Evolutionary conservation across 2,888 invertebrate genomes (phyloP).

Genomic region (Hypselothyrea guttata): DNA sequence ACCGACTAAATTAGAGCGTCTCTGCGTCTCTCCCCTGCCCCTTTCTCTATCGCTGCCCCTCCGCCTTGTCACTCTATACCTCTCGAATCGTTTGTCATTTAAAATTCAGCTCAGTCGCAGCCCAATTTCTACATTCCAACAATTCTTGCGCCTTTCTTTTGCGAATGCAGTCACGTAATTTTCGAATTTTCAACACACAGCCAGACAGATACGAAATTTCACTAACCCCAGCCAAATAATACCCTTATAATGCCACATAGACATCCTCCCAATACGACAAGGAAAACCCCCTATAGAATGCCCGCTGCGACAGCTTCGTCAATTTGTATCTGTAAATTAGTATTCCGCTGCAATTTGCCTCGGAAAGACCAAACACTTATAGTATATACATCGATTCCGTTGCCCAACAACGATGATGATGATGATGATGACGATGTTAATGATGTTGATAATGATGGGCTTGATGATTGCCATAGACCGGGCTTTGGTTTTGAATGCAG

Average conservation of each 20-base stretch:
- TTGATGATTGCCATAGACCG: slow-evolving; percentile 22
- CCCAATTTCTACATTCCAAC: slow-evolving; percentile 73
- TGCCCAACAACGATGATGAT: slow-evolving; percentile 11
- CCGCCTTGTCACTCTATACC: background rate
- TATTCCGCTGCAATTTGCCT: slow-evolving; percentile 75
- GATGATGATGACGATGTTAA: slow-evolving; percentile 7
- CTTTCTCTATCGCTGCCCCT: background rate
- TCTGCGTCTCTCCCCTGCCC: background rate
- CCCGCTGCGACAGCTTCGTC: slow-evolving; percentile 54
- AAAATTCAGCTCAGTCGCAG: slow-evolving; percentile 73
- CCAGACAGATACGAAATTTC: slow-evolving; percentile 45
- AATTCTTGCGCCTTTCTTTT: slow-evolving; percentile 68
- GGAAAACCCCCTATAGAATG: slow-evolving; percentile 29
- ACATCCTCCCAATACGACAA: too few relatives aligned
- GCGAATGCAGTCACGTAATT: slow-evolving; percentile 75
- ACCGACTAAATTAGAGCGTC: slow-evolving; percentile 40
- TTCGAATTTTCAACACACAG: slow-evolving; percentile 73
- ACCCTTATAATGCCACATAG: slow-evolving; percentile 14
- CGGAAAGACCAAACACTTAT: slow-evolving; percentile 59
- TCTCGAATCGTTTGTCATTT: slow-evolving; percentile 55
- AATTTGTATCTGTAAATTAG: slow-evolving; percentile 77
- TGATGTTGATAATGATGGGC: slow-evolving; percentile 29
- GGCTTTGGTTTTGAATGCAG: slow-evolving; percentile 34
- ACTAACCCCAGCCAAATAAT: slow-evolving; percentile 17
- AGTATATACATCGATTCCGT: slow-evolving; percentile 59